Evolutionary conservation across 1,140 invertebrate genomes (phyloP).

Genomic region (Leptinotarsa texana): DNA sequence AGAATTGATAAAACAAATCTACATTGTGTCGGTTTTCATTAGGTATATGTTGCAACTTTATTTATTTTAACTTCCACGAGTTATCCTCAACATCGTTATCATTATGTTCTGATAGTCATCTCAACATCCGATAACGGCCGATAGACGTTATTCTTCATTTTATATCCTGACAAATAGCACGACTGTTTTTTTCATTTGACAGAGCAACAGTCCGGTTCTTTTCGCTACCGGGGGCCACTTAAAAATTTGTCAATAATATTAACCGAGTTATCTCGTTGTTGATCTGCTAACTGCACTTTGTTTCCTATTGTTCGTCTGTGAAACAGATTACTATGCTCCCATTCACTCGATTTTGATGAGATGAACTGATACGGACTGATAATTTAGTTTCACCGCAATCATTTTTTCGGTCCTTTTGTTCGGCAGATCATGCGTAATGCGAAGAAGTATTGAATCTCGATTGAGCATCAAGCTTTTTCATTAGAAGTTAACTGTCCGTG

Average conservation of each 20-base stretch:
- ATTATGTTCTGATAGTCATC: no score
- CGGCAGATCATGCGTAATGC: neutral
- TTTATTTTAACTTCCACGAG: no score
- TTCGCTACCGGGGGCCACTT: neutral
- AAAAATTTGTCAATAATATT: slow-evolving; percentile 6
- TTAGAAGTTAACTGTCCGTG: no score
- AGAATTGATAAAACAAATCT: no score
- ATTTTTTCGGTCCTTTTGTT: neutral
- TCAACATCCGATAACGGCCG: no score
- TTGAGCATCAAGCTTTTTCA: no score
- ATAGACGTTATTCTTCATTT: no score
- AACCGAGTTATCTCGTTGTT: neutral
- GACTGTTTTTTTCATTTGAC: neutral
- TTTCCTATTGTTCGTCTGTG: neutral
- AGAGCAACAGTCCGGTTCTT: neutral
- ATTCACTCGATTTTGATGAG: neutral
- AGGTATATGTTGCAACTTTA: no score
- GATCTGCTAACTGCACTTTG: neutral
- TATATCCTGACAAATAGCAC: neutral
- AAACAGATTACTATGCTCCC: neutral
- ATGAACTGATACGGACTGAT: neutral
- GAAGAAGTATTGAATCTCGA: neutral
- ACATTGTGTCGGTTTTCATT: no score
- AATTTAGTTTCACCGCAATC: neutral
- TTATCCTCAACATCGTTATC: no score